A percentile compares a stretch with the other conserved stretches of the same genome.
These are phyloP conservation scores for Formicarius rufipectus DNA, from an alignment of 2,113 vertebrate species.

Conservation along the genomic window DNA sequence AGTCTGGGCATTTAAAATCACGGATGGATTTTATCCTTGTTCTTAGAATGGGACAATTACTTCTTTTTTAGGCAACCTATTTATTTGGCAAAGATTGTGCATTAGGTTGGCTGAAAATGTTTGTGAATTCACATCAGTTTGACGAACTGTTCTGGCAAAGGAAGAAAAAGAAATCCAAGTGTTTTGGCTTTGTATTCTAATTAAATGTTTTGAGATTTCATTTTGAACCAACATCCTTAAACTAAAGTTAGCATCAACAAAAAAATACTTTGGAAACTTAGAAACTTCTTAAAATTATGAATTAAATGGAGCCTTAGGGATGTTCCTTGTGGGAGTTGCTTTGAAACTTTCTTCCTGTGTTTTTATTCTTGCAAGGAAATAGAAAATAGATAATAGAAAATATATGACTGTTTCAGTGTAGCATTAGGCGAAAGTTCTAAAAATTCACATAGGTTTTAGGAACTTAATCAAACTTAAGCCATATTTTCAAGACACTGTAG, in stretches of 20 bases:
- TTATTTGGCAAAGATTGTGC: neutral
- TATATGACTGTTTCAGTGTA: neutral
- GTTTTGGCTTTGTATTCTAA: constrained; percentile 30
- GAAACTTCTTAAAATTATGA: neutral
- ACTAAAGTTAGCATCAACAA: neutral
- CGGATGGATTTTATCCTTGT: neutral
- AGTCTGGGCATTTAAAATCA: neutral
- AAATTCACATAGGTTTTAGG: neutral
- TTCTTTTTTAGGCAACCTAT: neutral
- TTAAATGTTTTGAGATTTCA: constrained; percentile 29
- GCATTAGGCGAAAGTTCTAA: neutral
- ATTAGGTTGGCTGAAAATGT: constrained; percentile 1
- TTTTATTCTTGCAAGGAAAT: constrained; percentile 1
- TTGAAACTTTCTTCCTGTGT: constrained; percentile 24
- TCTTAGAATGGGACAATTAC: neutral
- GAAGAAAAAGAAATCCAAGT: constrained; percentile 5
- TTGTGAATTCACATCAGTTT: constrained; percentile 12
- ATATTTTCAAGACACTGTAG: neutral
- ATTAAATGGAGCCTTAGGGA: neutral
- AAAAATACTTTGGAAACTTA: neutral
- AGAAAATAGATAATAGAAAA: neutral
- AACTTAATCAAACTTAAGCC: neutral
- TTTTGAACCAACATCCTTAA: constrained; percentile 42
- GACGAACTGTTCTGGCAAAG: constrained; percentile 5
- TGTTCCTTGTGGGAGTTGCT: neutral